phyloP scores from a whole-genome alignment of 2,888 invertebrate genomes.

The Drosophila histrio region DNA sequence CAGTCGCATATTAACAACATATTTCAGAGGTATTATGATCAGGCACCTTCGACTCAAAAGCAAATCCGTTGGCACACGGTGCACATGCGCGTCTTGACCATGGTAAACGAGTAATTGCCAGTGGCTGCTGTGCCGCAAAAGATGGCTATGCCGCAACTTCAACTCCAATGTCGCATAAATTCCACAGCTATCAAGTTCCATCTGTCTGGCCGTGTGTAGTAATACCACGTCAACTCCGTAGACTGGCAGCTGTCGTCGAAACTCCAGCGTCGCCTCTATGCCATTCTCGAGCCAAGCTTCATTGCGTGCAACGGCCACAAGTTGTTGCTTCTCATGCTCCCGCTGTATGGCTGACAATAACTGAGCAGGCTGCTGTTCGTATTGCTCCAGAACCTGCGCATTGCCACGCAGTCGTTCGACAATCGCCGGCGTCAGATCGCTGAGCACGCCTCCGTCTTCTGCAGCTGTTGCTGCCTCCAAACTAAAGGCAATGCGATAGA shows the following conservation, averaged over 20 bases:
- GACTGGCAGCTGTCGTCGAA: constrained; percentile 58
- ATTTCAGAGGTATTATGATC: constrained; percentile 61
- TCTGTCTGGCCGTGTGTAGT: constrained; percentile 34
- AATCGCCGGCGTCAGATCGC: constrained; percentile 62
- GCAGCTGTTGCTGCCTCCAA: background rate
- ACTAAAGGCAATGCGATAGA: constrained; percentile 71
- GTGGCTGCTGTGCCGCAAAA: constrained; percentile 47
- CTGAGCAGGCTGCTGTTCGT: constrained; percentile 55
- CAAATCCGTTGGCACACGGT: constrained; percentile 66
- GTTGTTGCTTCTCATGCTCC: constrained; percentile 78
- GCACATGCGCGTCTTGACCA: constrained; percentile 35
- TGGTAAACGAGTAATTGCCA: constrained; percentile 75
- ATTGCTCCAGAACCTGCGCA: constrained; percentile 56
- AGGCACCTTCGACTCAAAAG: constrained; percentile 58
- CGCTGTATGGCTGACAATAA: constrained; percentile 65
- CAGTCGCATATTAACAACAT: constrained; percentile 32
- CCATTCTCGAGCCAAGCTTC: constrained; percentile 38
- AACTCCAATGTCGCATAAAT: constrained; percentile 69
- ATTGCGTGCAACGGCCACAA: constrained; percentile 68
- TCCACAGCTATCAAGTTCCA: constrained; percentile 27
- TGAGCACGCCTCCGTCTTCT: constrained; percentile 15
- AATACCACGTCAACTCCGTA: constrained; percentile 36
- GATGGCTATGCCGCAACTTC: constrained; percentile 50
- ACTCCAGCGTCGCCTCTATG: constrained; percentile 60
- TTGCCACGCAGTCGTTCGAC: constrained; percentile 57